Evolutionary conservation across 2,113 vertebrate species (phyloP).

Genomic region (Sitta europaea): DNA sequence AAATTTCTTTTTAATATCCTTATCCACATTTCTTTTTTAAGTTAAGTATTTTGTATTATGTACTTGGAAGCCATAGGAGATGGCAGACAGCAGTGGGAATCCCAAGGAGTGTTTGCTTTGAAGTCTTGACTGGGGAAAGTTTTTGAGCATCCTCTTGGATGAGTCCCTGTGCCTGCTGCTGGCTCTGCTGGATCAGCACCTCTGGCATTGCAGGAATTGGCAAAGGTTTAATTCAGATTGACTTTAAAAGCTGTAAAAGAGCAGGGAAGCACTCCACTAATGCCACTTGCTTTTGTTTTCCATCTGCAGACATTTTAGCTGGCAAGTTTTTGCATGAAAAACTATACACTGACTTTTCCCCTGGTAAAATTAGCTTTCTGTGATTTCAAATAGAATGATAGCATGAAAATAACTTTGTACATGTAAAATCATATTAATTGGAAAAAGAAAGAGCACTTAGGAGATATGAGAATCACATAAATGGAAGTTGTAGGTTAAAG

Average conservation of each 20-base stretch:
- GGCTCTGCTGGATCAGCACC: not conserved
- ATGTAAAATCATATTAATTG: not conserved
- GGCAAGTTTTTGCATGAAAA: not conserved
- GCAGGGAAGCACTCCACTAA: not conserved
- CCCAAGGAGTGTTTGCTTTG: not conserved
- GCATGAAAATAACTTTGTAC: not conserved
- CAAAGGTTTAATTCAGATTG: not conserved
- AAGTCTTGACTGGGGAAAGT: not conserved
- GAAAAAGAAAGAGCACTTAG: not conserved
- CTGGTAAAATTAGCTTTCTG: not conserved
- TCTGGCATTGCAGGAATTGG: not conserved
- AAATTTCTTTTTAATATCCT: not conserved
- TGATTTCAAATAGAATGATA: not conserved
- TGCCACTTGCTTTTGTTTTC: not conserved
- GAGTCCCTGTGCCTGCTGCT: not conserved
- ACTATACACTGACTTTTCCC: fast-evolving
- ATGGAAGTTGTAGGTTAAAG: not conserved
- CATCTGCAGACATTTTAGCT: not conserved
- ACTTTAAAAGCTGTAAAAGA: not conserved
- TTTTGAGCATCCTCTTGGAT: not conserved
- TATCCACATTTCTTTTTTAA: not conserved
- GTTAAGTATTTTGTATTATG: not conserved
- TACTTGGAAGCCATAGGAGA: not conserved
- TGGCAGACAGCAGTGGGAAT: not conserved
- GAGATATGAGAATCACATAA: not conserved